These are phyloP conservation scores for Hirtodrosophila alboralis DNA, from an alignment of 2,888 invertebrate species.

Conservation along the genomic window DNA sequence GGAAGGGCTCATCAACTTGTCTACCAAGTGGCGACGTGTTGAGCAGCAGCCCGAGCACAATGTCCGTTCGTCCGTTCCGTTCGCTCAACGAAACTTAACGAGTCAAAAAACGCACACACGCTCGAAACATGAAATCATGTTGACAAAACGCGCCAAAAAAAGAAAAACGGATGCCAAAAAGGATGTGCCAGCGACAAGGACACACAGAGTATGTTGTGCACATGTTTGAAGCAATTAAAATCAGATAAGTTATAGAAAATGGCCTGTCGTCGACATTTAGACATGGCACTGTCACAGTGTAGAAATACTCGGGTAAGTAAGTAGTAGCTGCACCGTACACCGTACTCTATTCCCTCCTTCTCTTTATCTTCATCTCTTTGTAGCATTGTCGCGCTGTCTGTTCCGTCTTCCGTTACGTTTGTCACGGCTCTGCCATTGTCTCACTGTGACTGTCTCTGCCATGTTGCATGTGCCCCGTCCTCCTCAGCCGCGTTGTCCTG, in stretches of 20 bases:
- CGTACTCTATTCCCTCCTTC: background rate
- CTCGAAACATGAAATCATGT: constrained; percentile 73
- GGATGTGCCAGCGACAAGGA: constrained; percentile 42
- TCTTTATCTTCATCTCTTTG: too few relatives aligned
- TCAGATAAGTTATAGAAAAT: constrained; percentile 81
- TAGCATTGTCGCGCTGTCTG: constrained; percentile 14
- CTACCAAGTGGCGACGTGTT: constrained; percentile 51
- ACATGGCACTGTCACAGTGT: constrained; percentile 67
- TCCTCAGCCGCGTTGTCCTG: too few relatives aligned
- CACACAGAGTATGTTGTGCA: too few relatives aligned
- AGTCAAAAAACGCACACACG: constrained; percentile 23
- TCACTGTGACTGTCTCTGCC: constrained; percentile 1
- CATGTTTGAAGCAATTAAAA: constrained; percentile 81
- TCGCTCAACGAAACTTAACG: too few relatives aligned
- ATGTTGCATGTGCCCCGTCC: too few relatives aligned
- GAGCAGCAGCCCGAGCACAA: too few relatives aligned
- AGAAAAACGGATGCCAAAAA: constrained; percentile 46
- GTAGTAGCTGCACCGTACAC: constrained; percentile 8
- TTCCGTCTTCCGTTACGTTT: too few relatives aligned
- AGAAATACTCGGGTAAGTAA: too few relatives aligned
- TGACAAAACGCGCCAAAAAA: constrained; percentile 72
- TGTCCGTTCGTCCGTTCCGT: too few relatives aligned
- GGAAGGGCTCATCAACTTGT: constrained; percentile 65
- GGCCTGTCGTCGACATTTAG: constrained; percentile 78
- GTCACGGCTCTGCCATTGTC: constrained; percentile 33